Evolutionary conservation across 2,888 invertebrate species (phyloP).

Genomic region (Amphipoea lucens): DNA sequence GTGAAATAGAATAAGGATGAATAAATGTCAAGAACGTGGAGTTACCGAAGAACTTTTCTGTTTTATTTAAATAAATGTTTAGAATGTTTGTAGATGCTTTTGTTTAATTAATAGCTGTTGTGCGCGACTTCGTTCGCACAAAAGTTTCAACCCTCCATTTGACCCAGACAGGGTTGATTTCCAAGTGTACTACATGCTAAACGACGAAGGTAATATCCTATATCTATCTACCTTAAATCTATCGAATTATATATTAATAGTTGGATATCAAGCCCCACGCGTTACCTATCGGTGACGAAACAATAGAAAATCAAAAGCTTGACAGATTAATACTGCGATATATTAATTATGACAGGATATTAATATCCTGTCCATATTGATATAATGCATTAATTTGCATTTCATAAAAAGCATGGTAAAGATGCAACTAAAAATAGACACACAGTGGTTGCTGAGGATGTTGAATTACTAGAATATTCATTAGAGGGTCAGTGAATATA

Average conservation of each 20-base stretch:
- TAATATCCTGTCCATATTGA: not conserved
- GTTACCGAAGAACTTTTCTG: not conserved
- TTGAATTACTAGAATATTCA: slow-evolving; percentile 7
- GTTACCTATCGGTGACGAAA: no score
- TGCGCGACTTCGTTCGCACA: not conserved
- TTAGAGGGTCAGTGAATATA: not conserved
- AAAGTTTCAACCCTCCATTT: not conserved
- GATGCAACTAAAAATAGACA: slow-evolving; percentile 20
- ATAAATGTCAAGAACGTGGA: not conserved
- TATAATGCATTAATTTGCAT: slow-evolving; percentile 14
- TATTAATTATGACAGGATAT: not conserved
- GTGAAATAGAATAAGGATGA: slow-evolving; percentile 12
- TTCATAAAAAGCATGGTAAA: not conserved
- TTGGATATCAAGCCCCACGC: not conserved
- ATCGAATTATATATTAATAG: not conserved
- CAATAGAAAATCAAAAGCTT: no score
- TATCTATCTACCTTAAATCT: not conserved
- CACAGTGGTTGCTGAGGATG: not conserved
- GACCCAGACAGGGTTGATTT: not conserved
- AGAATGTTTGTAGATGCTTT: not conserved
- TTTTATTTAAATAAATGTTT: not conserved
- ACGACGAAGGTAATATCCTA: not conserved
- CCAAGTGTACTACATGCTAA: not conserved
- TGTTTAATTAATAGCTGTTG: not conserved
- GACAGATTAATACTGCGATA: not conserved